Conservation (phyloP, 2,113 vertebrate species). For the Oreochromis tanganicae region DNA sequence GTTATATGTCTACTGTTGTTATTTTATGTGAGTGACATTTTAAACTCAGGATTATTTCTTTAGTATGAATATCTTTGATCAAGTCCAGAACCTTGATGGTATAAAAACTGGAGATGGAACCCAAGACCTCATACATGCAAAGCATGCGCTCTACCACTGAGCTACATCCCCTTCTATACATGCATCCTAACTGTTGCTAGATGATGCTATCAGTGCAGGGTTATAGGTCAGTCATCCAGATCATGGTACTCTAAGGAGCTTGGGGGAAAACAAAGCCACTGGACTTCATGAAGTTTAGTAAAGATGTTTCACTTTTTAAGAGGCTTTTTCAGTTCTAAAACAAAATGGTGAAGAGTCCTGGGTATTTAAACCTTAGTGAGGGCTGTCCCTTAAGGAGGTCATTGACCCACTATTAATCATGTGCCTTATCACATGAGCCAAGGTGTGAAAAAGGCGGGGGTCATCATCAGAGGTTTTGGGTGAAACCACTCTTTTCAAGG, state of each 20-base stretch:
- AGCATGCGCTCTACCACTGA: conserved; percentile 67
- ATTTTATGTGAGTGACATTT: too few relatives aligned
- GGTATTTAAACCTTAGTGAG: fast-evolving
- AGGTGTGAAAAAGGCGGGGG: fast-evolving
- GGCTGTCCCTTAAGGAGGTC: not conserved
- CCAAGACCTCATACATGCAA: conserved; percentile 54
- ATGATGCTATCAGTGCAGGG: too few relatives aligned
- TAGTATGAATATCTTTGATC: too few relatives aligned
- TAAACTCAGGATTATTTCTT: too few relatives aligned
- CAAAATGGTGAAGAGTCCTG: not conserved
- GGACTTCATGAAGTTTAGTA: not conserved
- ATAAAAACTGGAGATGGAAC: conserved; percentile 47
- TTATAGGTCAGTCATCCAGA: not conserved
- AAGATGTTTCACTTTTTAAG: not conserved
- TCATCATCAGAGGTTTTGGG: not conserved
- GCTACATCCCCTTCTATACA: conserved; percentile 50
- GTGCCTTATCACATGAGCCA: fast-evolving
- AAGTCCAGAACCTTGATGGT: not conserved
- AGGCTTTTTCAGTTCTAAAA: fast-evolving
- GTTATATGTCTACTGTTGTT: too few relatives aligned
- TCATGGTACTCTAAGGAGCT: not conserved
- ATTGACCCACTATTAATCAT: not conserved
- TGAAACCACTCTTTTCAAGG: not conserved
- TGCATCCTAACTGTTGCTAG: too few relatives aligned
- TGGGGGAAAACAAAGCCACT: not conserved